Evolutionary conservation across 2,113 vertebrate genomes (phyloP), one percentile per base, ranked within the genome.

Genomic region (Regulus satrapa): DNA sequence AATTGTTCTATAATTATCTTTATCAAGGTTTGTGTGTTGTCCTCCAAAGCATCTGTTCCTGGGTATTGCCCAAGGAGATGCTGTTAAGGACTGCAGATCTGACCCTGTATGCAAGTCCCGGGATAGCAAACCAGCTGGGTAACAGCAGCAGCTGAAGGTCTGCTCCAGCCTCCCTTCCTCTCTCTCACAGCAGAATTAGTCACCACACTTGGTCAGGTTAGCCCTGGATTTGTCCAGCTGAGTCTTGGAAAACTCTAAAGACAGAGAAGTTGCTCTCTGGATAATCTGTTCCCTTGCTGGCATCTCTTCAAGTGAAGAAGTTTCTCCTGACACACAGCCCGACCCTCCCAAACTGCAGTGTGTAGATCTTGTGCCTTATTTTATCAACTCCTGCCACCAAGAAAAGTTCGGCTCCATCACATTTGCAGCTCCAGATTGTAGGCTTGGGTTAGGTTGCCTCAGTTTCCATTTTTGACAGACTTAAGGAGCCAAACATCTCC

Each of bases 31-130:
- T 80, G 36, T 61, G 1, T 25, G 48, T 9, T 68, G 56, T 72
- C 52, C 66, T 52, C 16, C 78, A 84, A 84, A 84, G 20, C 80
- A 58, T 86, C 61, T 89, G n/a, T 55, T 88, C 13, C 21, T 32
- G 76, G 23, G 25, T 68, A 8, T 15, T 76, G 74, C 48, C 45
- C 62, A 62, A 58, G 66, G 52, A 49, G 34, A 64, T 9, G 24
- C 6, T 41, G 36, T 52, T 18, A 67, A 77, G n/a, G 34, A 48
- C 46, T 51, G n/a, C 38, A 59, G 55, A 9, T 41, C 49, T 74
- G 79, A n/a, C 34, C 24, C 19, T 16, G 26, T 19, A n/a, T 29
- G 16, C 20, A 13, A 18, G 20, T 72, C 48, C 64, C 8, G 7
- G 55, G 78, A 9, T 12, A 21, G 29, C 21, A 0, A 2, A 12